Evolutionary conservation across 2,113 vertebrate species (phyloP).

Genomic region (Erpornis zantholeuca): DNA sequence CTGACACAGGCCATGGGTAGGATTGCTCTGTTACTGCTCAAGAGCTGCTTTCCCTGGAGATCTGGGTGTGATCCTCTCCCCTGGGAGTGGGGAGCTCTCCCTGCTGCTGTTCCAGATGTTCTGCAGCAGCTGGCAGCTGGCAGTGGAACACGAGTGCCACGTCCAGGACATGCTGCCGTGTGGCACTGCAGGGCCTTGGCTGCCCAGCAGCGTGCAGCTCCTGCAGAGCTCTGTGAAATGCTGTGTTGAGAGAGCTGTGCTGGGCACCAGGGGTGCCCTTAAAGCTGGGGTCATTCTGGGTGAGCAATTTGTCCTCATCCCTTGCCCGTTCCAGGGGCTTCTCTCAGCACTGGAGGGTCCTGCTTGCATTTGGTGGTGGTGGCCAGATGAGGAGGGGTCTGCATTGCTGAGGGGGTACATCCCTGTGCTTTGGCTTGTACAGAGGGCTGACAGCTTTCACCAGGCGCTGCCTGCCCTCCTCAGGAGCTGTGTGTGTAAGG

Average conservation of each 20-base stretch:
- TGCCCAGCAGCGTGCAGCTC: neutral
- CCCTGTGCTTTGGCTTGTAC: neutral
- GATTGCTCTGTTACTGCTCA: neutral
- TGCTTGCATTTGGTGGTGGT: neutral
- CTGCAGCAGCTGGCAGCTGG: neutral
- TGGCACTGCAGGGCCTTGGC: neutral
- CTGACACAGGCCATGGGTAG: neutral
- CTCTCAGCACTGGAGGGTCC: neutral
- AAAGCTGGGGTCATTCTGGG: neutral
- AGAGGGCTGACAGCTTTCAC: neutral
- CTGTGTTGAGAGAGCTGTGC: neutral
- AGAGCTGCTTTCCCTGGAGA: neutral
- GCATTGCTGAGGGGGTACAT: neutral
- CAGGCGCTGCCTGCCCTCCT: neutral
- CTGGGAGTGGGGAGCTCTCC: neutral
- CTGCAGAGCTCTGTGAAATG: neutral
- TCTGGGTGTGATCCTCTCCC: accelerated
- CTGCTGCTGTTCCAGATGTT: neutral
- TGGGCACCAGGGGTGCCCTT: neutral
- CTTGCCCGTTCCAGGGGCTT: neutral
- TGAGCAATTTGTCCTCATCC: neutral
- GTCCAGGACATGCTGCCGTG: accelerated
- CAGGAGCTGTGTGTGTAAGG: neutral
- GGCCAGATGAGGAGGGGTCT: neutral
- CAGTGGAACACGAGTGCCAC: accelerated